These are phyloP conservation scores for Drosophila neocordata DNA, from an alignment of 1,140 invertebrate species.

Conservation along the genomic window DNA sequence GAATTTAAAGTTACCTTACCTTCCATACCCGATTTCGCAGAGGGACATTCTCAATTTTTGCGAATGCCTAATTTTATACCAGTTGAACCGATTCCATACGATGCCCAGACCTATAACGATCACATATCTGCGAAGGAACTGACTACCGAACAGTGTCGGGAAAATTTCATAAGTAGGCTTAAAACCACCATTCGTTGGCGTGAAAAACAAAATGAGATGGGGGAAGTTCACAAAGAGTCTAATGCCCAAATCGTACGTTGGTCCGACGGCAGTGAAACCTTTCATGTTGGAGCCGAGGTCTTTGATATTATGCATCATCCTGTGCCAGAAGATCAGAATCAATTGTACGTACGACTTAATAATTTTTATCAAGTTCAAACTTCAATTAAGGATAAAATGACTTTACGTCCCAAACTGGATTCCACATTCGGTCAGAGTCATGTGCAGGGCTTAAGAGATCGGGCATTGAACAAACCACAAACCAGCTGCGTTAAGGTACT, in stretches of 20 bases:
- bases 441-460: slow-evolving; percentile 38
- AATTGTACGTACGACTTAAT: slow-evolving; percentile 31
- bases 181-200: slow-evolving; percentile 56
- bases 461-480: slow-evolving; percentile 29
- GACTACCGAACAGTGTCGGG: slow-evolving; percentile 20
- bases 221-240: slow-evolving; percentile 33
- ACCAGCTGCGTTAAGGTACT: slow-evolving; percentile 36
- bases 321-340: slow-evolving; percentile 10
- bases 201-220: background rate
- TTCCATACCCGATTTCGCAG: background rate
- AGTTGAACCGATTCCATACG: slow-evolving; percentile 17
- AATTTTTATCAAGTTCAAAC: slow-evolving; percentile 36
- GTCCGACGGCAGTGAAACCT: slow-evolving; percentile 54
- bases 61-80: slow-evolving; percentile 43
- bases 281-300: slow-evolving; percentile 53
- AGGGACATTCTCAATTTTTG: slow-evolving; percentile 15
- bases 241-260: slow-evolving; percentile 52
- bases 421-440: slow-evolving; percentile 46
- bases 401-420: slow-evolving; percentile 47
- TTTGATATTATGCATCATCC: slow-evolving; percentile 48
- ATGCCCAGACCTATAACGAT: background rate
- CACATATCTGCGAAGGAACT: slow-evolving; percentile 19
- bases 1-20: slow-evolving; percentile 40
- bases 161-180: slow-evolving; percentile 28
- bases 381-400: slow-evolving; percentile 42